Evolutionary conservation across 2,888 invertebrate genomes (phyloP).

Genomic region (Gandaritis pyraliata): DNA sequence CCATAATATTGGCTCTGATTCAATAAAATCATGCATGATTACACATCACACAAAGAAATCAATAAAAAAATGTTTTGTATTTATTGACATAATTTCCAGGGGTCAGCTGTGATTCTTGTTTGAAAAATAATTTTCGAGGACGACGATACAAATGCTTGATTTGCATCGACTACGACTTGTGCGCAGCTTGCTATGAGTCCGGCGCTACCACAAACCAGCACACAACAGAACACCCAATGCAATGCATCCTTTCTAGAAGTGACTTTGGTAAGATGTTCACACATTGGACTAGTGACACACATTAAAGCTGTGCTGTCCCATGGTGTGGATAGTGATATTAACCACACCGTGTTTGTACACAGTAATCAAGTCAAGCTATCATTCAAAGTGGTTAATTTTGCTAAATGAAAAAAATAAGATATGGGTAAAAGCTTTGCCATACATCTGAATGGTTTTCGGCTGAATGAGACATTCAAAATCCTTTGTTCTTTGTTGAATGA

Average conservation of each 20-base stretch:
- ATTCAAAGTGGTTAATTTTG: constrained; percentile 12
- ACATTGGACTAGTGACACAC: constrained; percentile 31
- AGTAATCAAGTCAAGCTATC: not conserved
- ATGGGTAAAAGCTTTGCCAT: constrained; percentile 7
- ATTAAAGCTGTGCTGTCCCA: constrained; percentile 14
- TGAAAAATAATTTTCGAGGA: constrained; percentile 98
- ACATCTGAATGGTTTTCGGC: not conserved
- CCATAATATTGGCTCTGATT: constrained; percentile 43
- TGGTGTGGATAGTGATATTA: constrained; percentile 6
- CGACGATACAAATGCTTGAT: constrained; percentile 99
- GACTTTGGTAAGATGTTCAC: constrained; percentile 91
- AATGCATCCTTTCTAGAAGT: constrained; percentile 98
- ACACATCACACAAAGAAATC: constrained; percentile 40
- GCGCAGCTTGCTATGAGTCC: constrained; percentile 97
- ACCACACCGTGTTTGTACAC: constrained; percentile 1
- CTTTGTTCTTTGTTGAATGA: not conserved
- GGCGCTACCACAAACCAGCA: constrained; percentile 96
- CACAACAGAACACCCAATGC: constrained; percentile 98
- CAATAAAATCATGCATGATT: constrained; percentile 38
- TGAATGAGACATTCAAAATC: not conserved
- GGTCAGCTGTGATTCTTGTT: constrained; percentile 99
- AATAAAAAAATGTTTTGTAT: constrained; percentile 53
- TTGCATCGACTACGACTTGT: constrained; percentile 99
- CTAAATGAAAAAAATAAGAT: too few species aligned
- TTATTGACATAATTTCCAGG: constrained; percentile 87